Base-by-base conservation (phyloP, 2,888 invertebrate species). In the Sphecodes monilicornis region DNA sequence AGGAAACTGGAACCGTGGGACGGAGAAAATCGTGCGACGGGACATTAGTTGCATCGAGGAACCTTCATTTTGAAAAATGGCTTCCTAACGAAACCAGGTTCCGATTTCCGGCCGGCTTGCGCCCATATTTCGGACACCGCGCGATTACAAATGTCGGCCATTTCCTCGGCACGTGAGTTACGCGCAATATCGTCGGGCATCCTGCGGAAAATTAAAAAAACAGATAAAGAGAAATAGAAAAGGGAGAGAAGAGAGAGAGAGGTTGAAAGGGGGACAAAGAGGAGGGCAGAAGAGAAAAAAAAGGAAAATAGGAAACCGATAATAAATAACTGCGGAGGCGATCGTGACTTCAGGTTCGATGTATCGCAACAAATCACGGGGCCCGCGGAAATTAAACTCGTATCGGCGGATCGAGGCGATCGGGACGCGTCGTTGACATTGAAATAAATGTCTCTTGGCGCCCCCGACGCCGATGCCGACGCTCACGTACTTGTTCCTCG, bases 301-400 rank as follows among this genome's bases (percentile, higher is more conserved):
- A 26, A 10, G 36, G 70, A 22, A 64, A 69, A 50, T 29, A 71
- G 73, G 73, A 81, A 82, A 83, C n/a, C 54, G 69, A 70, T 41
- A 69, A 84, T 83, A 84, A 83, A 85, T 85, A 79, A 76, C 84
- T 41, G 71, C 5, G 64, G 32, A 73, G 76, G 76, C 66, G 57
- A 76, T 66, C 57, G 78, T 75, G 84, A 80, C 76, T 84, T 77
- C 76, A 22, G 41, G 74, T 75, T 75, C 80, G 85, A 85, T 73
- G 76, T 57, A 73, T 84, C 46, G 73, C 71, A 71, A 80, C 84
- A 80, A 80, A 80, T 84, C 80, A 84, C 70, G 18, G 16, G 54
- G 57, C 36, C 13, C 74, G 70, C 84, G 85, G 85, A 85, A 85
- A 85, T 85, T 74, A 80, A 84, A 84, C 57, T 75, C 50, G 66